Conservation (phyloP, 2,113 vertebrate species). For the Corvus hawaiiensis region DNA sequence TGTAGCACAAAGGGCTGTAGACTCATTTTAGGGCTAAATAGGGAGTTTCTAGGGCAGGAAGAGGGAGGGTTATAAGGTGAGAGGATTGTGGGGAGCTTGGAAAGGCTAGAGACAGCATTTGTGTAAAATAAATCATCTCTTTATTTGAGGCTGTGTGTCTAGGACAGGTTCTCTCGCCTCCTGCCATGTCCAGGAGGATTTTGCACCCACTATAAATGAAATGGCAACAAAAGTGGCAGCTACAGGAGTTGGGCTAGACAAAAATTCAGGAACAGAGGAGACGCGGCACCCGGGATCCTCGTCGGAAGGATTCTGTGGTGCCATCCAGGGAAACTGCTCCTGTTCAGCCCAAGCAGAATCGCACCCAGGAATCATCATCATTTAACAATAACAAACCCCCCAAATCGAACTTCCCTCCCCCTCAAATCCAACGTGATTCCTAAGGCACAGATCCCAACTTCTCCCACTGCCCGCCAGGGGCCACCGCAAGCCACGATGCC, state of each 20-base stretch:
- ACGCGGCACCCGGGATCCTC: fast-evolving
- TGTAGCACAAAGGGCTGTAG: not conserved
- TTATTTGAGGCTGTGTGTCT: not conserved
- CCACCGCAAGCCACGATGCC: not conserved
- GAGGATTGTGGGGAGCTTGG: fast-evolving
- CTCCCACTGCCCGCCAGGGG: not conserved
- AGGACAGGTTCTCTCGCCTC: not conserved
- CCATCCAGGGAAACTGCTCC: not conserved
- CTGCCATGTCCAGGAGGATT: not conserved
- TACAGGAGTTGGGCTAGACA: not conserved
- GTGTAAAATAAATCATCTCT: constrained; percentile 56
- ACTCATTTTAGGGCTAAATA: no score
- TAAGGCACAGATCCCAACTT: not conserved
- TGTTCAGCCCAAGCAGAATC: not conserved
- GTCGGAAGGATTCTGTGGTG: fast-evolving
- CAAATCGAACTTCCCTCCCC: no score
- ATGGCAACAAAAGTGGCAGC: not conserved
- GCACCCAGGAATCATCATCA: not conserved
- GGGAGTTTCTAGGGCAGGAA: no score
- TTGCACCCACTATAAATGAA: fast-evolving
- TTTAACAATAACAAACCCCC: not conserved
- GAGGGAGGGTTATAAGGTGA: fast-evolving
- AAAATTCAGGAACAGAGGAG: not conserved
- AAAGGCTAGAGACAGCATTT: fast-evolving
- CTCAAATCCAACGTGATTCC: no score